These are phyloP conservation scores for Synergus gifuensis DNA, from an alignment of 2,888 invertebrate genomes.

Conservation along the genomic window DNA sequence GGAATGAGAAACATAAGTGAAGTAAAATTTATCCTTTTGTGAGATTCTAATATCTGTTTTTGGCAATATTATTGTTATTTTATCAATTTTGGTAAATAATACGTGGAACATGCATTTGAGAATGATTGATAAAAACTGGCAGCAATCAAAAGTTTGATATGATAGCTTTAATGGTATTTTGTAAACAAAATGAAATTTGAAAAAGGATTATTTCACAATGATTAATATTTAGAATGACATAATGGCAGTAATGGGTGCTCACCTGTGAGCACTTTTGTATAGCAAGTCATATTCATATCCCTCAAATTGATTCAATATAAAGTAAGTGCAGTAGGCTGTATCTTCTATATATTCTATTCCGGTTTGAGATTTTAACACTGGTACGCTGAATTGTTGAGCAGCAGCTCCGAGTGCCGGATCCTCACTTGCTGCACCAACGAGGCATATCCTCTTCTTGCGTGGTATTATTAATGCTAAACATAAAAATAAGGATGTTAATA, in stretches of 20 bases:
- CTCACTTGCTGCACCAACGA: constrained; percentile 81
- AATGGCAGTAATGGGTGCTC: constrained; percentile 10
- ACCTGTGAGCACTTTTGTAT: constrained; percentile 83
- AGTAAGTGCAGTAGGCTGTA: constrained; percentile 82
- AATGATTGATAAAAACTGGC: too few species aligned
- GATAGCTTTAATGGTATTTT: too few species aligned
- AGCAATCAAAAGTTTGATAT: background rate
- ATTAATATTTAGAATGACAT: background rate
- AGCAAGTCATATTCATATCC: constrained; percentile 85
- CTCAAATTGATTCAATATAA: constrained; percentile 87
- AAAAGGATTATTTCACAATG: background rate
- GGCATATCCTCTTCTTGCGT: constrained; percentile 82
- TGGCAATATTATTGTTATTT: too few species aligned
- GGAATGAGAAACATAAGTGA: too few species aligned
- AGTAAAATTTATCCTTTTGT: too few species aligned
- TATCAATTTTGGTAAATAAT: too few species aligned
- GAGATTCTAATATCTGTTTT: too few species aligned
- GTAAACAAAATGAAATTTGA: background rate
- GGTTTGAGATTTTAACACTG: constrained; percentile 82
- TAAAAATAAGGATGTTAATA: constrained; percentile 44
- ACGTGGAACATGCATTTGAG: too few species aligned
- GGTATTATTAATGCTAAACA: constrained; percentile 73
- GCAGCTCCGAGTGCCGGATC: constrained; percentile 80
- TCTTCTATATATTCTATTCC: constrained; percentile 82
- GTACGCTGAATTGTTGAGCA: constrained; percentile 82